These are phyloP conservation scores for Myrmecophaga tridactyla DNA, from an alignment of 2,113 vertebrate species.

Conservation along the genomic window DNA sequence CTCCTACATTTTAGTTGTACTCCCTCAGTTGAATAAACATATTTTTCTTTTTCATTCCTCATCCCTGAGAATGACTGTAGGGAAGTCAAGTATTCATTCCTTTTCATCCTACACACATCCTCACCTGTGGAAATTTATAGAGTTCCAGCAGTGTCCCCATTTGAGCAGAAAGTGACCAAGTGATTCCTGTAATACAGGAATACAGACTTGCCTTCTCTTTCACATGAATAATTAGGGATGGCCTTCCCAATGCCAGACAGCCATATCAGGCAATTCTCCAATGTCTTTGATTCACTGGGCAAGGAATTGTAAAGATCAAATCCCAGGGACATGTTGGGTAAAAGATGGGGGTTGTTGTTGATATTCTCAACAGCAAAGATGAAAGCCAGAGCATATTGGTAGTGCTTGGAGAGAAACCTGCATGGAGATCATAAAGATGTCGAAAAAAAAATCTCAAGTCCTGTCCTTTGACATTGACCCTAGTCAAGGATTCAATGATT, in stretches of 20 bases:
- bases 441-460: too few species aligned
- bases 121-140: background rate
- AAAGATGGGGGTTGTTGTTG: background rate
- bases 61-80: too few species aligned
- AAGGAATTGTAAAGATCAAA: background rate
- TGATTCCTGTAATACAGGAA: background rate
- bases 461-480: too few species aligned
- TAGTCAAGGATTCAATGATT: too few species aligned
- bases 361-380: too few species aligned
- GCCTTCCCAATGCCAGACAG: background rate
- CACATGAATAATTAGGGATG: background rate
- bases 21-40: too few species aligned
- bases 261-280: background rate
- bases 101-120: background rate
- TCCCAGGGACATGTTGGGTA: background rate
- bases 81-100: too few species aligned
- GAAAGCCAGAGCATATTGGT: background rate
- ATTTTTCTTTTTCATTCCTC: too few species aligned
- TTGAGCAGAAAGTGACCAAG: background rate
- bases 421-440: too few species aligned
- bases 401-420: too few species aligned
- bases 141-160: background rate
- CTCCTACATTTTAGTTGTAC: too few species aligned
- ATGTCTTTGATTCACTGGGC: background rate
- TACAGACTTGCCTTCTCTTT: background rate